Base-by-base conservation (phyloP, 2,113 vertebrate genomes). In the Thamnaconus septentrionalis region DNA sequence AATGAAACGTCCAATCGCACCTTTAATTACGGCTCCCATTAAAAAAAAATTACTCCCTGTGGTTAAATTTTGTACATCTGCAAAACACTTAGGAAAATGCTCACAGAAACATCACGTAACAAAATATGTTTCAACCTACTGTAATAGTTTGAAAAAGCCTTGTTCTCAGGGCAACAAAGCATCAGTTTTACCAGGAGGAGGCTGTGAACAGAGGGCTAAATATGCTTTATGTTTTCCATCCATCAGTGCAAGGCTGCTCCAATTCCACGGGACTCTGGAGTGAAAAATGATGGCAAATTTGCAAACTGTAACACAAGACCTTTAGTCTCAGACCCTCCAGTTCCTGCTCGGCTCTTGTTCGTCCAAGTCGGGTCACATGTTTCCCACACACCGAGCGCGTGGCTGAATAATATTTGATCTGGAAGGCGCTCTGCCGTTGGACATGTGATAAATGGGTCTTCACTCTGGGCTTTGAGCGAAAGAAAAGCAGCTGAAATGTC, bases 381-480 rank as follows among this genome's bases (percentile, higher is more conserved):
- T 66, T 83, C 68, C 79, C 84, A 81, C 76, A 83, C 67, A 75
- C 66, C 69, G 11, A 53, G 66, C 55, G 8, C 75, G 79, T 59
- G 54, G 59, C 51, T 70, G 81, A 76, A 83, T 76, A 85, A 81
- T 84, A 72, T 83, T 80, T 82, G 64, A 73, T 76, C 78, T 84
- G 86, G 80, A 85, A 66, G 55, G 48, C 57, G 40, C 51, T 71
- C 50, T 45, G 73, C 6, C 55, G 69, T 69, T 78, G 73, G 78
- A 80, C 67, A 7, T 43, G 52, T 76, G 77, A 82, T 68, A 49
- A 68, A 77, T 76, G 63, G 58, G 48, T 67, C 59, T 76, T 61
- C 78, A 79, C 70, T 76, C 39, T 31, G 49, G 55, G 10, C 67
- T 64, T 62, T 1, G 3, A 77, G 64, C 48, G 18, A 31, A 65